phyloP scores from a whole-genome alignment of 2,113 vertebrate species.

The Rhinoderma darwinii region DNA sequence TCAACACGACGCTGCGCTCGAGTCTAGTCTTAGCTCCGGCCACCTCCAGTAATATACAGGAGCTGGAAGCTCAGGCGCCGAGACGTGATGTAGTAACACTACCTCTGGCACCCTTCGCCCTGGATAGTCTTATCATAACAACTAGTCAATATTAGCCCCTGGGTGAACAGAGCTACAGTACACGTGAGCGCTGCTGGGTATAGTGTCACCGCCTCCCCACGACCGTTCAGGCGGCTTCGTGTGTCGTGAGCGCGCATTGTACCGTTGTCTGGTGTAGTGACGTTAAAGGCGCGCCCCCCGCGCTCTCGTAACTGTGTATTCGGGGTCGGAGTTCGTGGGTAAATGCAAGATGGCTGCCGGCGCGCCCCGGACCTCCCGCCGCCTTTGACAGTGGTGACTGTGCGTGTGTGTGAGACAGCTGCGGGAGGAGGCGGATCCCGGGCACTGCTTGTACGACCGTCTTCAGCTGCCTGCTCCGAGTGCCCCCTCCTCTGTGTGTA shows the following conservation, averaged over 20 bases:
- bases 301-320: not conserved
- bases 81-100: no score
- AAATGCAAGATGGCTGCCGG: conserved; percentile 48
- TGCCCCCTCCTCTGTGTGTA: not conserved
- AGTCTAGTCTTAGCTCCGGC: no score
- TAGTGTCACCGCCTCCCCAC: not conserved
- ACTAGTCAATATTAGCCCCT: no score
- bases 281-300: not conserved
- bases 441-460: not conserved
- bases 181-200: not conserved
- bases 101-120: no score
- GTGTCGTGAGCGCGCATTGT: not conserved
- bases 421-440: conserved; percentile 19
- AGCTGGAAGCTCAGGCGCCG: no score
- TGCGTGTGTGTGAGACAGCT: conserved; percentile 45
- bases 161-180: no score
- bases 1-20: no score
- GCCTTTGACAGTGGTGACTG: conserved; percentile 33
- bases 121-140: no score
- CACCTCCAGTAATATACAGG: no score
- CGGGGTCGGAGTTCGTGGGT: conserved; percentile 45
- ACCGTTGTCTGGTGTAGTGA: not conserved
- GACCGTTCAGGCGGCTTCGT: not conserved
- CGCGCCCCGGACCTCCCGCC: conserved; percentile 48
- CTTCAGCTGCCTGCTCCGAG: not conserved